Evolutionary conservation across 2,113 vertebrate genomes (phyloP).

Genomic region (Lethenteron reissneri): DNA sequence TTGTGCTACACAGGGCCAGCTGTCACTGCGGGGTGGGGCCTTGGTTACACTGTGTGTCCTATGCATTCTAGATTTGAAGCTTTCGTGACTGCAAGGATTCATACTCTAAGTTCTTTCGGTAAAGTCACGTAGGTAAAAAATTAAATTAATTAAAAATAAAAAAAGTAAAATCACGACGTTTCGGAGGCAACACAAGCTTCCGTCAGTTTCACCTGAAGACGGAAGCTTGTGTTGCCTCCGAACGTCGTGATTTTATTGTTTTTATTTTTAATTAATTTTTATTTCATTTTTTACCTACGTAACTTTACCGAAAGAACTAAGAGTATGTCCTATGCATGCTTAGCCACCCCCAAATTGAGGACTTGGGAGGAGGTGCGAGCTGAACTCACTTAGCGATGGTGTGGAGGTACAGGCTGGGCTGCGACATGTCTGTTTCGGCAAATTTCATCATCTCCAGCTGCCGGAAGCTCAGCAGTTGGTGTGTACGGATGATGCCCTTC

Average conservation of each 20-base stretch:
- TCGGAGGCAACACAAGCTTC: too few species aligned
- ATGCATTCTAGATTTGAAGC: not conserved
- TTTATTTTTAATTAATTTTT: too few species aligned
- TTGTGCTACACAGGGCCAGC: too few species aligned
- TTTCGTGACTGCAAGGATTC: not conserved
- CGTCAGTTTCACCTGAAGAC: too few species aligned
- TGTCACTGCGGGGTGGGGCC: too few species aligned
- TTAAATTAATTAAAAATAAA: not conserved
- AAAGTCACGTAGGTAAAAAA: too few species aligned
- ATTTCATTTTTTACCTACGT: too few species aligned
- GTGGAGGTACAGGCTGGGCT: slow-evolving; percentile 48
- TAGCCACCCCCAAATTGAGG: not conserved
- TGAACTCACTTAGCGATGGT: slow-evolving; percentile 41
- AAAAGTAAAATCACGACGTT: too few species aligned
- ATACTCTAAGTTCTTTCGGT: too few species aligned
- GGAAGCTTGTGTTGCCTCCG: too few species aligned
- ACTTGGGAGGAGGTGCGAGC: not conserved
- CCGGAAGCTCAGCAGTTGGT: slow-evolving; percentile 63
- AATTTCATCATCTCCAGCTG: slow-evolving; percentile 71
- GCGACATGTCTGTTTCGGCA: slow-evolving; percentile 50
- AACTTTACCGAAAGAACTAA: not conserved
- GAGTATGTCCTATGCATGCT: not conserved
- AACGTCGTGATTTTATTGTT: too few species aligned
- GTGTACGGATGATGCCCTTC: slow-evolving; percentile 70
- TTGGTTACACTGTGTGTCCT: not conserved